Evolutionary conservation across 2,113 vertebrate genomes (phyloP), one percentile per base, ranked within the genome.

Genomic region (Phocoena phocoena): DNA sequence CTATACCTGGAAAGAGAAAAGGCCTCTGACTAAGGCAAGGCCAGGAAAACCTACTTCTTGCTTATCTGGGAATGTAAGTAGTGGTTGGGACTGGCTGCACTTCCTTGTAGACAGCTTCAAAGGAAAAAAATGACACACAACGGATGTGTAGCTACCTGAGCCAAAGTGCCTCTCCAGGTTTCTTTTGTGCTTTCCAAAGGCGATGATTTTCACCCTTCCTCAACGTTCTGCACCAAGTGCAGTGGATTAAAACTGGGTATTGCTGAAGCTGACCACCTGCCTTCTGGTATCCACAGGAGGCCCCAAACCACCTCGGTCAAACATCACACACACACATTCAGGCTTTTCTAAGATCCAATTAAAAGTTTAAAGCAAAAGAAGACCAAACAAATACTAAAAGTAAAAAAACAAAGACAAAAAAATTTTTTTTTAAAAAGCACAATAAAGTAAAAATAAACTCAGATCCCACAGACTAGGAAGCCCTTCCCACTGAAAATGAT

Each of bases 141-240:
- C 28, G 65, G 84, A 89, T 83, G 73, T 81, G 89, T 85, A 97
- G 95, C 93, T 60, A 70, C 98, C 97, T 97, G 95, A 98, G 96
- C 96, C 88, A 26, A 97, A 97, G 96, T 93, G 96, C 95, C 97
- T 98, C 96, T 97, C 96, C 93, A 97, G 96, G 94, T 97, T 97
- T 96, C 93, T 96, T 96, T 97, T 70, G 11, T 98, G 98, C 97
- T 98, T 98, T 97, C 90, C 96, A 93, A 97, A 97, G 88, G 80
- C 94, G 74, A 83, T 1, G 26, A 90, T 83, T 6, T 0, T 84
- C 97, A 93, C 60, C n/a, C 89, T 50, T 90, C 88, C 89, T 97
- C 90, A 77, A 88, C 97, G 89, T 85, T 70, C 84, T 67, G 73
- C 73, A 95, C 13, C 38, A 58, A 89, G 96, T 71, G 76, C 95